Evolutionary conservation across 2,888 invertebrate species (phyloP), one percentile per base, ranked within the genome.

Genomic region (Pantelozetes paolii): DNA sequence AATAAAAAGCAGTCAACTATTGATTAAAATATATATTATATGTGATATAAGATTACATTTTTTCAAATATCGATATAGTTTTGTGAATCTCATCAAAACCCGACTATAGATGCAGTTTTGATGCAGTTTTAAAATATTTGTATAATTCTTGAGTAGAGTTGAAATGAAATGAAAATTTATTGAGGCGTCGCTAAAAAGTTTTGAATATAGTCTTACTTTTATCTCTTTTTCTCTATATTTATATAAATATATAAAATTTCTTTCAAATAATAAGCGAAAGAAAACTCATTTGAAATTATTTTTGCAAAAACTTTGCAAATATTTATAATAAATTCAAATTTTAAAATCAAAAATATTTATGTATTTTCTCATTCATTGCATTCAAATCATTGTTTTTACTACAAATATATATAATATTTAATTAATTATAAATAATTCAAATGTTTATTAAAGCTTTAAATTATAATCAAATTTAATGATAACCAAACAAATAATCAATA

Each of bases 31-130:
- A 45, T 45, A 18, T 45, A 45, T 36, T 8, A 8, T 36, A 36
- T 36, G n/a, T 28, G n/a, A 62, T 67, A 67, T 67, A 26, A 67
- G 67, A 67, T 67, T 67, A 67, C 67, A 67, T 67, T 67, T 62
- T 62, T 67, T 67, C 59, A 62, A 62, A 62, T 62, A 67, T 67
- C 67, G 26, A 67, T 67, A 67, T 67, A 67, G 23, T 36, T 42
- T 40, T 64, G 23, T 1, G 26, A 67, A 67, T 67, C 67, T 67
- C 67, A 67, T 67, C 67, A 67, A 67, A 67, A 42, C 42, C 67
- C 40, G 32, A 13, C 40, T 67, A 67, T 67, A 67, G 42, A 42
- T 5, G 40, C 40, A 40, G 23, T 67, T 67, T 67, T 67, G n/a
- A n/a, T n/a, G n/a, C n/a, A n/a, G n/a, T n/a, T 36, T 8, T 20